Evolutionary conservation across 2,113 vertebrate genomes (phyloP), one percentile per base, ranked within the genome.

Genomic region (Suncus etruscus): DNA sequence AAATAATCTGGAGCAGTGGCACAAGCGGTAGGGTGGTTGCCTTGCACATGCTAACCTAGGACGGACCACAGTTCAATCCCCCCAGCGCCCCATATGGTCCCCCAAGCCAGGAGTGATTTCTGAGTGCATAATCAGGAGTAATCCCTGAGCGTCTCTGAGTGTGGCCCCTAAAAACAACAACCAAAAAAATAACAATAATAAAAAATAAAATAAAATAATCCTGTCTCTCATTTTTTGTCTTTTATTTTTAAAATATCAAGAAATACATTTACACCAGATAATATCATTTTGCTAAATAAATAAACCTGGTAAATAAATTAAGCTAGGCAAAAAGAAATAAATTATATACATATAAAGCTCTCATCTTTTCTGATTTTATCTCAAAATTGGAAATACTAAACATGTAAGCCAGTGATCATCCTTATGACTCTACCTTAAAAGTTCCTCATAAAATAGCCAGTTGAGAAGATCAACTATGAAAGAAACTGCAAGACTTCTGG

Each of bases 391-490:
- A 31, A 91, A 94, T 80, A 27, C 29, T 61, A 78, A 72, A 63
- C 18, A 15, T 65, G 16, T 18, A 84, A 89, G 91, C 88, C 9
- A 76, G 68, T 75, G 83, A 31, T 91, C 54, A 66, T 70, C 61
- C 88, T 89, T 95, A 95, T 89, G 77, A 25, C 39, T 88, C 66
- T 87, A 95, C 92, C 91, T 93, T 94, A 81, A 89, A 78, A 96
- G 90, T 83, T 97, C 96, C 95, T 95, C 94, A 86, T 66, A 22
- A 93, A 96, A 91, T 8, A 93, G 45, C 82, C 27, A 79, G 86
- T 92, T 94, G 94, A 89, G 82, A 94, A 94, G 88, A 85, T 95
- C 90, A 95, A 93, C 83, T 91, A 70, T 68, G 73, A 94, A 97
- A 96, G 96, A 92, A 25, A 22, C 61, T 65, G 39, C 12, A 65